These are phyloP conservation scores for Andrena marginata DNA, from an alignment of 2,888 invertebrate genomes.

Conservation along the genomic window DNA sequence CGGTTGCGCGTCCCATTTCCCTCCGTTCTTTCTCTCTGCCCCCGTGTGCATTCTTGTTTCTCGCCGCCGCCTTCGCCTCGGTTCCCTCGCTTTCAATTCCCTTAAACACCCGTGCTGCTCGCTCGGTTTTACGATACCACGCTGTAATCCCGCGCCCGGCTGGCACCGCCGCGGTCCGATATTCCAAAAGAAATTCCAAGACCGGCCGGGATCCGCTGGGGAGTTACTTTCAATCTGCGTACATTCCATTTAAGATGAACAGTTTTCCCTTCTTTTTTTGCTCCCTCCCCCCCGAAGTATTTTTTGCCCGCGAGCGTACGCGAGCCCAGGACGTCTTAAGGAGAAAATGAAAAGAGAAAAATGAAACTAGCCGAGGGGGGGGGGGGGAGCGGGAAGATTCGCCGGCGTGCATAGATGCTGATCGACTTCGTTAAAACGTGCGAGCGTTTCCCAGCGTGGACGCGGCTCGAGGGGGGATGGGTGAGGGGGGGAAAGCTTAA, in stretches of 20 bases:
- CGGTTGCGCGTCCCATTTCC: slow-evolving; percentile 42
- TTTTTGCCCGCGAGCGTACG: too few relatives aligned
- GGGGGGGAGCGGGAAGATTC: background rate
- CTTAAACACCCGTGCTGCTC: slow-evolving; percentile 15
- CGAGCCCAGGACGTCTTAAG: too few relatives aligned
- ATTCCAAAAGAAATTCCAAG: slow-evolving; percentile 25
- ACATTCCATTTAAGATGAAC: slow-evolving; percentile 48
- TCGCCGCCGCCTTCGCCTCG: background rate
- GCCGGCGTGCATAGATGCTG: background rate
- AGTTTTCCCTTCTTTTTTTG: slow-evolving; percentile 30
- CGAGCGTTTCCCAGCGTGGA: background rate
- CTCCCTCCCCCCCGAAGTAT: background rate
- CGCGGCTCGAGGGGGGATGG: background rate
- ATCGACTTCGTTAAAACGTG: slow-evolving; percentile 29
- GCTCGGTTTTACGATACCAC: slow-evolving; percentile 33
- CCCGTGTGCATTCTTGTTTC: background rate
- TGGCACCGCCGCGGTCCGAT: slow-evolving; percentile 5
- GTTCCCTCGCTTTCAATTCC: slow-evolving; percentile 23
- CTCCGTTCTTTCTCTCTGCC: slow-evolving; percentile 21
- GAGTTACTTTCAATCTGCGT: slow-evolving; percentile 49
- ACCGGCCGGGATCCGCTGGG: slow-evolving; percentile 9
- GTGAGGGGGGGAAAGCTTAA: slow-evolving; percentile 23
- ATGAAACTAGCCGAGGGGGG: background rate
- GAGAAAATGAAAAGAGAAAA: background rate
- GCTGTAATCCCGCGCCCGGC: slow-evolving; percentile 18